Evolutionary conservation across 2,113 vertebrate species (phyloP).

Genomic region (Camarhynchus parvulus): DNA sequence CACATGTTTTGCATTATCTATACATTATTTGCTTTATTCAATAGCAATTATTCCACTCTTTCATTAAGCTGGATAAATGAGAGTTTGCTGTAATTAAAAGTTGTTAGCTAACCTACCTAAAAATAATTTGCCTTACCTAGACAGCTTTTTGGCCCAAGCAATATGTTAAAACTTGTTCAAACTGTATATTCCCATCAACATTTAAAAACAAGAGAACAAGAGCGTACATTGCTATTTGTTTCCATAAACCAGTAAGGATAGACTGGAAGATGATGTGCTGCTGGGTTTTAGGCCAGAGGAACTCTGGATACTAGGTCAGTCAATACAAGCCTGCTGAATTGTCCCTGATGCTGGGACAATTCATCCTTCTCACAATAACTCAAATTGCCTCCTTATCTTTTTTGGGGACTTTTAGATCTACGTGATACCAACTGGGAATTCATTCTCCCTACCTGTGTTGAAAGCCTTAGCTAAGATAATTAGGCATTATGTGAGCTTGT

Average conservation of each 20-base stretch:
- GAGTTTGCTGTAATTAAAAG: constrained; percentile 18
- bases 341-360: background rate
- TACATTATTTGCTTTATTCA: constrained; percentile 8
- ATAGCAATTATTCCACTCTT: constrained; percentile 2
- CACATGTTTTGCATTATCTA: constrained; percentile 1
- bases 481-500: background rate
- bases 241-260: background rate
- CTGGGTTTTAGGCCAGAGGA: background rate
- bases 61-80: constrained; percentile 5
- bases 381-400: background rate
- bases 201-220: background rate
- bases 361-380: background rate
- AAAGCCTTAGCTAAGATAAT: background rate
- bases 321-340: background rate
- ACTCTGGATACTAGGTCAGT: background rate
- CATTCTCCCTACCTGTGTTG: background rate
- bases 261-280: background rate
- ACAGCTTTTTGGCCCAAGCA: background rate
- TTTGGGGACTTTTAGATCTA: background rate
- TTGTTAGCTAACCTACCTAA: background rate
- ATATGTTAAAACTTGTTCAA: background rate
- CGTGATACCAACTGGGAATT: background rate
- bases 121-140: background rate
- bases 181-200: background rate
- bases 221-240: background rate